A percentile compares a stretch with the other conserved stretches of the same genome.
These are phyloP conservation scores for Harpalus rubripes DNA, from an alignment of 2,888 invertebrate genomes.

Conservation along the genomic window DNA sequence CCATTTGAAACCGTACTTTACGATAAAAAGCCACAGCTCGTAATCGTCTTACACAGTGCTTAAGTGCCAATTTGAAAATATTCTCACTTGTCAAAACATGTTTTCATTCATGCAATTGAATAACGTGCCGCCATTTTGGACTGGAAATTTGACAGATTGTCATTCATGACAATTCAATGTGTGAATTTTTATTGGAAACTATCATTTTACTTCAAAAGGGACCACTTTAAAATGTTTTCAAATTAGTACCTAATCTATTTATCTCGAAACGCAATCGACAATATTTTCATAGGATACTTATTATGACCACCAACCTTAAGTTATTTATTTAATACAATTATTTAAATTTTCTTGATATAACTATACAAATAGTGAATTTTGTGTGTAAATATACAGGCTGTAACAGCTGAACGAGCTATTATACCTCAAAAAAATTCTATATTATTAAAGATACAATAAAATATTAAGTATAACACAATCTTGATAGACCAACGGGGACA, in stretches of 20 bases:
- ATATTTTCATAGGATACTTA: background rate
- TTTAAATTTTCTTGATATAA: no score
- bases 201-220: constrained; percentile 30
- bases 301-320: background rate
- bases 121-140: constrained; percentile 34
- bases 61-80: constrained; percentile 73
- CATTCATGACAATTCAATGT: constrained; percentile 48
- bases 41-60: constrained; percentile 69
- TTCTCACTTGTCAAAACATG: constrained; percentile 72
- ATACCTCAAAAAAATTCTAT: no score
- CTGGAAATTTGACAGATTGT: constrained; percentile 47
- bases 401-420: no score
- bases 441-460: no score
- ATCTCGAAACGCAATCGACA: background rate
- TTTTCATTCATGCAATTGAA: constrained; percentile 47
- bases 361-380: no score
- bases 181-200: constrained; percentile 44
- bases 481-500: no score
- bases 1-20: constrained; percentile 54
- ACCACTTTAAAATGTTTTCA: constrained; percentile 8
- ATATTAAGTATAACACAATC: no score
- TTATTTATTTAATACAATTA: background rate
- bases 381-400: no score
- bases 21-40: constrained; percentile 58
- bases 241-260: constrained; percentile 16